phyloP scores from a whole-genome alignment of 2,888 invertebrate genomes.

The Drosophila meridionalis region DNA sequence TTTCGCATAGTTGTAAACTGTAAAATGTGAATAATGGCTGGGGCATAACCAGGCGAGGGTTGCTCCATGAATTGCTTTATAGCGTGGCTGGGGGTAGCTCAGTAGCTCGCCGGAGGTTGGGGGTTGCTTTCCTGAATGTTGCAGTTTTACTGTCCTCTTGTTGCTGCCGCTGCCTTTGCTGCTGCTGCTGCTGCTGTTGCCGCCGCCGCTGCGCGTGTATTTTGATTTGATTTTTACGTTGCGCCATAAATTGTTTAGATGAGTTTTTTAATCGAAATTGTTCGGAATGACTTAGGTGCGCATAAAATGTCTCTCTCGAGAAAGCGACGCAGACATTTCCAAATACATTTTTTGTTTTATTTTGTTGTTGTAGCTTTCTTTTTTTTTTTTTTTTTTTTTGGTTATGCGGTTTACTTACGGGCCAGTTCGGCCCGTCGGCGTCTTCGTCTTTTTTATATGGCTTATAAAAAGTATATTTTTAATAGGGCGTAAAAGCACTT shows the following conservation, averaged over 20 bases:
- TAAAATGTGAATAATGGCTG: conserved; percentile 74
- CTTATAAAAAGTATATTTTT: conserved; percentile 81
- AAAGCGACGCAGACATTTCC: conserved; percentile 52
- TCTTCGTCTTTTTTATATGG: conserved; percentile 71
- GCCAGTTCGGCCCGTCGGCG: conserved; percentile 43
- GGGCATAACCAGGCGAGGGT: conserved; percentile 42
- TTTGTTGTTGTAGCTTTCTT: not conserved
- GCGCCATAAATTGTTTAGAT: conserved; percentile 84
- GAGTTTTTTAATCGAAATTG: conserved; percentile 83
- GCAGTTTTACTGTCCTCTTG: conserved; percentile 74
- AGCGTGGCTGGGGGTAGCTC: conserved; percentile 2
- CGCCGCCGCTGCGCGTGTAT: conserved; percentile 63
- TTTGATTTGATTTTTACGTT: conserved; percentile 84
- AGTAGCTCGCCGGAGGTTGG: not conserved
- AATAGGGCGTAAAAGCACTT: conserved; percentile 80
- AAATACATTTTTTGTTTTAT: conserved; percentile 59
- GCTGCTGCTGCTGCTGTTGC: conserved; percentile 2
- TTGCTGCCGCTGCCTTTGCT: conserved; percentile 3
- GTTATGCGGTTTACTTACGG: conserved; percentile 61
- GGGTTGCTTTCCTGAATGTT: conserved; percentile 78
- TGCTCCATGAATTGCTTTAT: conserved; percentile 28
- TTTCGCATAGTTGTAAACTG: conserved; percentile 83
- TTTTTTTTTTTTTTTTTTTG: conserved; percentile 7
- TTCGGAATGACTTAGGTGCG: conserved; percentile 81
- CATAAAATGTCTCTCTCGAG: conserved; percentile 78